Base-by-base conservation (phyloP, 2,797 vertebrate genomes). In the Toxotes lorentzi region DNA sequence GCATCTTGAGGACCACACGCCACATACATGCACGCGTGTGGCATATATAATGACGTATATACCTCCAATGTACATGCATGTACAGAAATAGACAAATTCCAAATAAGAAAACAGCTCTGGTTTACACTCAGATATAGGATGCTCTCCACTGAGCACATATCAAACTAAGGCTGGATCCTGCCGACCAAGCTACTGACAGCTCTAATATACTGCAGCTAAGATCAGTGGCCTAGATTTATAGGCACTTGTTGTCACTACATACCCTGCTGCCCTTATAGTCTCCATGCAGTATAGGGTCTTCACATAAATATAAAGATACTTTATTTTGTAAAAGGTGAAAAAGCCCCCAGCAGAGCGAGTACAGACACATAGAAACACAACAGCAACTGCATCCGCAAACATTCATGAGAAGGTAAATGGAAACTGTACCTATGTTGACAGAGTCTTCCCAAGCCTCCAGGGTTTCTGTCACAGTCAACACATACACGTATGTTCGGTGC, bases 361-460 rank as follows among this genome's bases (percentile, higher is more conserved):
- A 6, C 4, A 61, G 12, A 12, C 6, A 50, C 30, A 56, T 43
- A 35, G 13, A 71, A 41, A 63, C 19, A 51, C 45, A 35, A 72
- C 12, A 35, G 40, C 40, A 41, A 41, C 3, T n/a, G 27, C 23
- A 34, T 24, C 24, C 50, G 73, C 34, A 71, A 40, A 81, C 40
- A 74, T 12, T 23, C 4, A 30, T 1, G 8, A 32, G 54, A 23
- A 4, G 13, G 41, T 2, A n/a, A 40, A 63, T 14, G 4, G 53
- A 56, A 17, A 65, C 90, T 90, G 61, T 94, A 97, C 98, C 98
- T 88, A 99, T 99, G 89, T 96, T 99, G 83, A 99, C 97, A 0
- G 98, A 98, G 93, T 99, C 98, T 79, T 99, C 98, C 98, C 98
- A 99, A 82, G 96, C 97, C 92, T 99, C 98, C 91, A 99, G 92